Evolutionary conservation across 2,888 invertebrate species (phyloP).

Genomic region (Nemurella pictetii): DNA sequence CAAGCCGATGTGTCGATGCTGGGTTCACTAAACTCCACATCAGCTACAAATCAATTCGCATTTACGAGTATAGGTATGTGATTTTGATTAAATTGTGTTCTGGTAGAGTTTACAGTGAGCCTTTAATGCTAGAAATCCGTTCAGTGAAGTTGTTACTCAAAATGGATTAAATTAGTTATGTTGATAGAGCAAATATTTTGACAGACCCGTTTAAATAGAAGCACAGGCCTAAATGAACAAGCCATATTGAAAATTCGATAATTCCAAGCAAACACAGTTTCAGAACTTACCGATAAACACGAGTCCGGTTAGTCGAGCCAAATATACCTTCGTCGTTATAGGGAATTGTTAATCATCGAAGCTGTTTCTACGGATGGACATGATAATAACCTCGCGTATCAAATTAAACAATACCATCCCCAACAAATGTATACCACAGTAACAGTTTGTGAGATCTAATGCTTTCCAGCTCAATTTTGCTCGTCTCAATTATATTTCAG

Average conservation of each 20-base stretch:
- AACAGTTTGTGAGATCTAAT: no score
- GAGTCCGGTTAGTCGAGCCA: no score
- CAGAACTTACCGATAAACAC: background rate
- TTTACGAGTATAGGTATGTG: background rate
- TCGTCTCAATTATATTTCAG: no score
- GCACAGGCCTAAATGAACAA: background rate
- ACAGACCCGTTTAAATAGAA: background rate
- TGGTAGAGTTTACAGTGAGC: background rate
- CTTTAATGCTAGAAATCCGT: background rate
- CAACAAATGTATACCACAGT: no score
- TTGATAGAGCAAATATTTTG: background rate
- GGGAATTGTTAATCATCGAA: background rate
- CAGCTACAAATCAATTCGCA: background rate
- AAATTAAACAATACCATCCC: no score
- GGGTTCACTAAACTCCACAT: background rate
- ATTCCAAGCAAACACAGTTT: background rate
- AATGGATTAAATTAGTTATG: background rate
- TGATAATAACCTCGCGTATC: no score
- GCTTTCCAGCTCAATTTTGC: no score
- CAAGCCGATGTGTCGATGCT: background rate
- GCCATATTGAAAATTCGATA: background rate
- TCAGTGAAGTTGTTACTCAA: background rate
- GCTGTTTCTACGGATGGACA: no score
- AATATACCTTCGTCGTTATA: background rate
- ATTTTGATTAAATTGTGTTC: background rate